phyloP scores from a whole-genome alignment of 2,797 vertebrate species.

The Pogoniulus pusillus region DNA sequence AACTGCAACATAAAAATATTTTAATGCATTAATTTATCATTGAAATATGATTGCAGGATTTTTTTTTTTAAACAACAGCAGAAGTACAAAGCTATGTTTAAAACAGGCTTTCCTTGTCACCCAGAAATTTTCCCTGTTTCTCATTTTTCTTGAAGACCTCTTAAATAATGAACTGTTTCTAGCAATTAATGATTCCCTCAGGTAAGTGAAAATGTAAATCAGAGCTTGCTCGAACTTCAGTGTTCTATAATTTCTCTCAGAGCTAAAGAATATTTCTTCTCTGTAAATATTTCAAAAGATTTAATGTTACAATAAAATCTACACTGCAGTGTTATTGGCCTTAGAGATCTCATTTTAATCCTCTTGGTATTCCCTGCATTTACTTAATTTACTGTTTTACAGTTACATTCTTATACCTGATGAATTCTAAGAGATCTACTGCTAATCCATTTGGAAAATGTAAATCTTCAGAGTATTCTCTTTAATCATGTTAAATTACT shows the following conservation, averaged over 20 bases:
- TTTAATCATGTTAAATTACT: conserved; percentile 47
- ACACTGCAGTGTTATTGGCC: not conserved
- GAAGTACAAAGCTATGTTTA: not conserved
- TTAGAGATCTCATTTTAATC: conserved; percentile 48
- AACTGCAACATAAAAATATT: not conserved
- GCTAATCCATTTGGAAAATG: conserved; percentile 61
- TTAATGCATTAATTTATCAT: conserved; percentile 6
- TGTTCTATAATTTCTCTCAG: conserved; percentile 29
- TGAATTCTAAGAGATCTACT: conserved; percentile 49
- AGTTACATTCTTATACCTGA: conserved; percentile 42
- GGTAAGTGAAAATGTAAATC: conserved; percentile 59
- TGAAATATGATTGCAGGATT: not conserved
- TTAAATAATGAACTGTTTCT: conserved; percentile 49
- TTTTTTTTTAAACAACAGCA: not conserved
- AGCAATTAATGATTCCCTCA: conserved; percentile 52
- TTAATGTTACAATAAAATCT: conserved; percentile 54
- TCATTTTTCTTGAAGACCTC: conserved; percentile 16
- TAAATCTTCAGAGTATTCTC: conserved; percentile 49
- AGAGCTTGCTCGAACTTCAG: conserved; percentile 28
- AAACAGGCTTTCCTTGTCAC: not conserved
- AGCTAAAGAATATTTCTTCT: conserved; percentile 38
- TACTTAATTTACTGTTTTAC: conserved; percentile 63
- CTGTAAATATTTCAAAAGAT: conserved; percentile 63
- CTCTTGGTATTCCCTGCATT: conserved; percentile 54
- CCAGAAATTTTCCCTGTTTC: not conserved